Base-by-base conservation (phyloP, 2,888 invertebrate species). In the Machimus rusticus region DNA sequence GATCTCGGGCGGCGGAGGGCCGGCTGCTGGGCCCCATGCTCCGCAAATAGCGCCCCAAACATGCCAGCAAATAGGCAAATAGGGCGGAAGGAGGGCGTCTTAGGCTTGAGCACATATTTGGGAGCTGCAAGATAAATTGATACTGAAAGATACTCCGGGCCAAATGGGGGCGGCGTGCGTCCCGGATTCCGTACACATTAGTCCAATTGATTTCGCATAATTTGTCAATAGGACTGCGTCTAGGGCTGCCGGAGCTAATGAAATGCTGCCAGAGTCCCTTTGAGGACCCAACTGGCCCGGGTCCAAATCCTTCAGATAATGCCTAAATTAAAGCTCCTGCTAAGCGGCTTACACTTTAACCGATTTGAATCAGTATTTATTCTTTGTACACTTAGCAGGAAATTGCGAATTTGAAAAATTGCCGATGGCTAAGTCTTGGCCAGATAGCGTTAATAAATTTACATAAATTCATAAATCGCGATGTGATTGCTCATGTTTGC, bases 121-220 rank as follows among this genome's bases (percentile, higher is more conserved):
- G 43, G 8, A 74, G 19, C 43, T n/a, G 74, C 74, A 74, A 85
- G 85, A 85, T 46, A 85, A 85, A 85, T 74, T 85, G 74, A 74
- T 85, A 74, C 28, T 74, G 85, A 85, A 84, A 85, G 85, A 74
- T 34, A 34, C 74, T 46, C 46, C 43, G 19, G 84, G 37, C 74
- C 43, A 85, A 51, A 85, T 85, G 74, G 74, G 85, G 85, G 85
- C 74, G 85, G 43, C 74, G 74, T 85, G 43, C 57, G 46, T 74
- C 19, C 74, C 34, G n/a, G 46, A 74, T 34, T 31, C 19, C 14
- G 34, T 57, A 74, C 66, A 74, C 74, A 85, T 85, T 85, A 85
- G 74, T 74, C 46, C 74, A 74, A 85, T 85, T 85, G 82, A 84
- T 66, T 84, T 84, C 66, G 85, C 85, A 85, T 85, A 74, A 85